Percentiles rank a stretch among this genome's conserved stretches.
phyloP scores from a whole-genome alignment of 2,888 invertebrate genomes.

The Diloba caeruleocephala region DNA sequence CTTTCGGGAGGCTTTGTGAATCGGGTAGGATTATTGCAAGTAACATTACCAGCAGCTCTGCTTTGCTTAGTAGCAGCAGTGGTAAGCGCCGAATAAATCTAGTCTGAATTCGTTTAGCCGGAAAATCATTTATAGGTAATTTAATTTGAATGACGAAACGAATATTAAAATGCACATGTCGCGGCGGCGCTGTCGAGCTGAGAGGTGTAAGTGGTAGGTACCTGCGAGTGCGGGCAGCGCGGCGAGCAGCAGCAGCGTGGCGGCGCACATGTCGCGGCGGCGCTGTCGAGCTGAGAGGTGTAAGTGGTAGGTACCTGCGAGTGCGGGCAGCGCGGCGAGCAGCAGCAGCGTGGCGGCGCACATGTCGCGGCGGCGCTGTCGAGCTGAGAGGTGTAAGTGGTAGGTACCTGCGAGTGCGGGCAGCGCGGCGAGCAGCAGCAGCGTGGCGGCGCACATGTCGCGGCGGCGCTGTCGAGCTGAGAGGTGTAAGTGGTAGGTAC shows the following conservation, averaged over 20 bases:
- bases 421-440: conserved; percentile 70
- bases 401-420: conserved; percentile 68
- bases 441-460: conserved; percentile 57
- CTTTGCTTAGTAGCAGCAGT: no score
- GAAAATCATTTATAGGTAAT: no score
- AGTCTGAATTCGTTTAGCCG: no score
- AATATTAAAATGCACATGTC: no score
- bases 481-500: conserved; percentile 40
- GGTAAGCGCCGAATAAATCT: no score
- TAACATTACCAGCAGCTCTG: no score
- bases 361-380: conserved; percentile 36
- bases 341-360: conserved; percentile 64
- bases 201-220: conserved; percentile 23
- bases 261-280: conserved; percentile 38
- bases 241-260: conserved; percentile 67
- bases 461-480: no score
- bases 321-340: conserved; percentile 69
- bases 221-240: conserved; percentile 72
- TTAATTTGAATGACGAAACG: no score
- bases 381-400: not conserved
- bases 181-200: no score
- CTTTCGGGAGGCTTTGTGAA: no score
- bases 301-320: conserved; percentile 69
- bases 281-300: conserved; percentile 1
- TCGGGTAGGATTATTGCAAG: no score